Conservation (phyloP, 2,797 vertebrate genomes). For the Lepilemur septentrionalis region DNA sequence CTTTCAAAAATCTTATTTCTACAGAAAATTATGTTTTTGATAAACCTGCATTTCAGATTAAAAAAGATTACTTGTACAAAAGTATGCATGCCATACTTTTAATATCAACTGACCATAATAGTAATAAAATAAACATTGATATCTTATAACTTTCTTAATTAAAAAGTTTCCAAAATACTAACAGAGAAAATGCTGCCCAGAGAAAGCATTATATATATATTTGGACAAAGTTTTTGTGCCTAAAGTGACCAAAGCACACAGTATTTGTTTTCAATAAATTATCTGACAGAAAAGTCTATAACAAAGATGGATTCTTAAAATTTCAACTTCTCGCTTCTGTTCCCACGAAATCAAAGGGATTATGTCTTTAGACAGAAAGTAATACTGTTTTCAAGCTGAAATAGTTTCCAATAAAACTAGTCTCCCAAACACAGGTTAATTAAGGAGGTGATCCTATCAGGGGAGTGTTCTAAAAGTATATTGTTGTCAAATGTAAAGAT, state of each 20-base stretch:
- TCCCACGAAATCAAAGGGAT: not conserved
- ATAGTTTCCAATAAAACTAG: not conserved
- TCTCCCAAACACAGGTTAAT: not conserved
- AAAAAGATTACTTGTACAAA: not conserved
- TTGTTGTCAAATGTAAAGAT: not conserved
- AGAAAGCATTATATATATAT: not conserved
- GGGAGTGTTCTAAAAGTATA: not conserved
- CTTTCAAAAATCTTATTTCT: not conserved
- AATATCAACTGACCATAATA: not conserved
- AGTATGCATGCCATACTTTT: not conserved
- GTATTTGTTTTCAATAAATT: not conserved
- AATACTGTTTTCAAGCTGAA: not conserved
- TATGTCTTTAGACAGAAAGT: not conserved
- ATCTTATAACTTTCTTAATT: not conserved
- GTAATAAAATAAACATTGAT: not conserved
- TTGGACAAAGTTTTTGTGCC: not conserved
- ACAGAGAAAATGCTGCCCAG: not conserved
- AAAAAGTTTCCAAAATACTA: not conserved
- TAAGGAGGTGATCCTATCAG: not conserved
- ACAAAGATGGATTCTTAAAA: not conserved
- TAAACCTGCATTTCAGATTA: not conserved
- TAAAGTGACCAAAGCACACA: not conserved
- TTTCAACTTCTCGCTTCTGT: not conserved
- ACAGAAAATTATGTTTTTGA: not conserved
- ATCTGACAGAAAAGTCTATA: not conserved